Evolutionary conservation across 2,888 invertebrate genomes (phyloP), one percentile per base, ranked within the genome.

Genomic region (Conistra vaccinii): DNA sequence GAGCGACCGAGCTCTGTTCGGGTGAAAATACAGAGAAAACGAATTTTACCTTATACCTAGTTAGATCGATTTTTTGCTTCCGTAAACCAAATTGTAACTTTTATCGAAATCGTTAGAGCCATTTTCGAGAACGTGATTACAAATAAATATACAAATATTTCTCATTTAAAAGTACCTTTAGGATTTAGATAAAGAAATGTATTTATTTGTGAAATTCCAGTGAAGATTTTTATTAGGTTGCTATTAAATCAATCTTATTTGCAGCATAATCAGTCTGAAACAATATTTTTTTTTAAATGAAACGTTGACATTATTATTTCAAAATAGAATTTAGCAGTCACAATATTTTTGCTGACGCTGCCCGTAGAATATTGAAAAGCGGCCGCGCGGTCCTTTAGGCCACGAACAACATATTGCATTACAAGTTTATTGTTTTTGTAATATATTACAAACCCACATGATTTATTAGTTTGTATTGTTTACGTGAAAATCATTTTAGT

Each of bases 391-490:
- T 62, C 17, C n/a, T 35, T 45, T 5, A 14, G 12, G 48, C 10
- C 62, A 29, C 20, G 39, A 23, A 72, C 35, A 71, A 72, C 72
- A 83, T 82, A 83, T 78, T 68, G 67, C 63, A 58, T 42, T 68
- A 66, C 39, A 71, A 71, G 57, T 65, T 55, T 82, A 79, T 80
- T 77, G 76, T 69, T 82, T 69, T 29, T 60, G 65, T 26, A 53
- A 55, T 76, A 81, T 63, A 81, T 76, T 63, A 32, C 60, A 74
- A 75, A 78, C 48, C 35, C 51, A 29, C 10, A 69, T 76, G 81
- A 76, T 76, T 76, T 81, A 81, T 79, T 76, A 70, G 51, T 39
- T 62, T 35, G 57, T 29, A 79, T 48, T 61, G 80, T 48, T 61
- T 23, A 51, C 14, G 12, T 48, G 32, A 60, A 53, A 35, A 70